phyloP scores from a whole-genome alignment of 1,140 invertebrate genomes.

The Tetragonula clypearis region DNA sequence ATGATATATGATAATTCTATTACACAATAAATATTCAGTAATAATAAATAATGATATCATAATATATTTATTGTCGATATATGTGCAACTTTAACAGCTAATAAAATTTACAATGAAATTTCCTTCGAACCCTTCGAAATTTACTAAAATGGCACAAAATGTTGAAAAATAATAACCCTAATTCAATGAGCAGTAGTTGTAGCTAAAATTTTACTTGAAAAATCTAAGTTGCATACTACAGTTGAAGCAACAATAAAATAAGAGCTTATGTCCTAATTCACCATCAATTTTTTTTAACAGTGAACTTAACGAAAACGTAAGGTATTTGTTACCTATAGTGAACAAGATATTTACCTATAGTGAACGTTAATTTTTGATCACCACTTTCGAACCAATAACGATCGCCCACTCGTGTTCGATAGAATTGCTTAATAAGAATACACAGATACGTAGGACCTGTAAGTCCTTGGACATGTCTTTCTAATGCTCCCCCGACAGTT shows the following conservation, averaged over 20 bases:
- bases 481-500: conserved; percentile 92
- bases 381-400: conserved; percentile 92
- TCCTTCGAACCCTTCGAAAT: no score
- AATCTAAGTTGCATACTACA: no score
- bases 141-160: no score
- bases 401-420: conserved; percentile 91
- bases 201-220: not conserved
- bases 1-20: no score
- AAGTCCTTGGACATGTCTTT: conserved; percentile 88
- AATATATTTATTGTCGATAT: no score
- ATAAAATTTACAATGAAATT: no score
- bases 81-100: no score
- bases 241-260: no score
- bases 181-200: no score
- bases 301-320: conserved; percentile 29
- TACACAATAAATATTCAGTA: no score
- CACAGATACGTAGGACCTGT: conserved; percentile 96
- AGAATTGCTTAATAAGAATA: conserved; percentile 94
- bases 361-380: conserved; percentile 86
- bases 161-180: no score
- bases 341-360: conserved; percentile 85
- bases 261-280: not conserved
- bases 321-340: conserved; percentile 84
- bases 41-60: no score
- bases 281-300: not conserved